Conservation (phyloP, 2,888 invertebrate genomes). For the Bellardia pandia region DNA sequence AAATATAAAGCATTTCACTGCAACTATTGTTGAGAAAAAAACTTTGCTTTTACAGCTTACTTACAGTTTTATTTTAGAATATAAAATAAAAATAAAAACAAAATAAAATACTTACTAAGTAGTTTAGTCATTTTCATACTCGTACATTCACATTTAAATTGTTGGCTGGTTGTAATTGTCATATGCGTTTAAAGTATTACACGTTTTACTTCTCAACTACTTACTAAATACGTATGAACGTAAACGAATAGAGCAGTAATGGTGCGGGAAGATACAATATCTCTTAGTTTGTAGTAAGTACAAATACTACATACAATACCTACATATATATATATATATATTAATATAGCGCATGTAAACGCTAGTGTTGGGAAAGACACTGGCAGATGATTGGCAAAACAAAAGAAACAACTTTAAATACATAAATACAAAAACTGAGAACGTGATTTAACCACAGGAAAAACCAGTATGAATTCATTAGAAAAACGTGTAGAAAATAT, state of each 20-base stretch:
- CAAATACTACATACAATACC: not conserved
- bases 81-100: not conserved
- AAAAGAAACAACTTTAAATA: slow-evolving; percentile 41
- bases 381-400: slow-evolving; percentile 11
- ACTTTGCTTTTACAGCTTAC: slow-evolving; percentile 16
- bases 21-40: slow-evolving; percentile 35
- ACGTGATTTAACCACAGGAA: slow-evolving; percentile 64
- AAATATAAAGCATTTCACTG: slow-evolving; percentile 23
- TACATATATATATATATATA: not conserved
- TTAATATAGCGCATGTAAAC: not conserved
- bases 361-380: not conserved
- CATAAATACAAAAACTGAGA: slow-evolving; percentile 33
- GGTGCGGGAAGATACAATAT: not conserved
- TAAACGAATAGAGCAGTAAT: not conserved
- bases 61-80: slow-evolving; percentile 5
- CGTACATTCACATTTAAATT: slow-evolving; percentile 29
- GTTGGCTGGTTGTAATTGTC: slow-evolving; percentile 59
- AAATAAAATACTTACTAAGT: slow-evolving; percentile 36
- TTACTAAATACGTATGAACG: not conserved
- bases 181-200: slow-evolving; percentile 50
- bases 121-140: slow-evolving; percentile 39
- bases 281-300: not conserved
- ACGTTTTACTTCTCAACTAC: slow-evolving; percentile 35
- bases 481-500: slow-evolving; percentile 62
- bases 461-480: slow-evolving; percentile 60